Base-by-base conservation (phyloP, 2,113 vertebrate species). In the Opisthocomus hoazin region DNA sequence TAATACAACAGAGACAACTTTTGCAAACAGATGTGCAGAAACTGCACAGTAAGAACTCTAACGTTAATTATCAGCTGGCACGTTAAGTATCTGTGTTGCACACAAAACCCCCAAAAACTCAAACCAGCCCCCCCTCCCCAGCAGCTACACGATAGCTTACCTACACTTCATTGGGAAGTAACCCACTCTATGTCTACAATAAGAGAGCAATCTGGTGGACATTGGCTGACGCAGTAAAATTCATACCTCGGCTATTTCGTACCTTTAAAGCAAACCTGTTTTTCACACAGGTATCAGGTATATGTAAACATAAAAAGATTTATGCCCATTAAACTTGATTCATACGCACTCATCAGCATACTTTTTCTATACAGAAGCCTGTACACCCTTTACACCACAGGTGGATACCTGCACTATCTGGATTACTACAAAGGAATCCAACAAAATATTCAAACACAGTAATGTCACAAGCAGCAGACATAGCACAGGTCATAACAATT, bases 381-480 rank as follows among this genome's bases (percentile, higher is more conserved):
- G 3, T 27, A 77, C 16, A 37, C 18, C 45, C 12, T 27, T 64
- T 24, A 37, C 3, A 4, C 12, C 36, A 23, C 0, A 0, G 10
- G 27, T 41, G 15, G 36, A 57, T 61, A 68, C 34, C 32, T 46
- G 30, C 23, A 26, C 27, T 50, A 34, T 14, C 53, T 66, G 54
- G n/a, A 92, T 51, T 36, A 37, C 19, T 41, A 73, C 17, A 84
- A 16, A 68, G 39, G 36, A 87, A 90, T 24, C 34, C 21, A 90
- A 88, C 17, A 86, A 43, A 80, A 37, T 51, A 93, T 39, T 48
- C 5, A 80, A 53, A 54, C 71, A 19, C 2, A 5, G 24, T 57
- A 83, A 69, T 15, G 45, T 37, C 50, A 83, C 27, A 79, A 76
- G 53, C 21, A 83, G 43, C 60, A 84, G 45, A 61, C 21, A 9